A percentile compares a stretch with the other conserved stretches of the same genome.
phyloP scores from a whole-genome alignment of 2,797 vertebrate genomes.

The Hypotaenidia okinawae region DNA sequence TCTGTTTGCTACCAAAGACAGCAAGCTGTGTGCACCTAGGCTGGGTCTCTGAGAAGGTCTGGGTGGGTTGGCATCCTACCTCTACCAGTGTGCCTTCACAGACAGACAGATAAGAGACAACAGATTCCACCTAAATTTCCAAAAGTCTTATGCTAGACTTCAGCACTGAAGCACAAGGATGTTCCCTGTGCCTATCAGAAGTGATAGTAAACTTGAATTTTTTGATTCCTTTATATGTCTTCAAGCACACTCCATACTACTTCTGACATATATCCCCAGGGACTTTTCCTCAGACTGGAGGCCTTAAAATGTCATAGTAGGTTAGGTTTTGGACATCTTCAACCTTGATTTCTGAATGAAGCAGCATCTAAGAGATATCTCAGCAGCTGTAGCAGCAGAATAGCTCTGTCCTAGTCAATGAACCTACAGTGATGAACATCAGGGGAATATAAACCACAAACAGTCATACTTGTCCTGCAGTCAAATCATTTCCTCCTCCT shows the following conservation, averaged over 20 bases:
- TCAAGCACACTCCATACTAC: background rate
- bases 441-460: background rate
- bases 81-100: background rate
- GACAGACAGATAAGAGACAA: background rate
- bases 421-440: background rate
- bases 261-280: background rate
- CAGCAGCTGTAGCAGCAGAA: background rate
- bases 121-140: background rate
- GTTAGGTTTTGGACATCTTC: background rate
- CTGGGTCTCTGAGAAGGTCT: background rate
- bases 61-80: background rate
- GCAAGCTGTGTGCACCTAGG: accelerated
- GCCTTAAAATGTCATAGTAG: background rate
- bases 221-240: background rate
- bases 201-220: background rate
- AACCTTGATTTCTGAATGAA: slow-evolving; percentile 30
- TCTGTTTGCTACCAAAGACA: background rate
- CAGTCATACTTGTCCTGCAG: background rate
- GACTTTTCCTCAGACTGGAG: background rate
- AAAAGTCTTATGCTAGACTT: accelerated
- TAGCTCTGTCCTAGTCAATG: slow-evolving; percentile 4
- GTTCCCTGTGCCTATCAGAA: background rate
- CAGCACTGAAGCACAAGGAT: background rate
- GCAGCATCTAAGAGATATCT: background rate
- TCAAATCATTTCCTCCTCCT: background rate